Base-by-base conservation (phyloP, 2,797 vertebrate genomes). In the Sebastes steindachneri region DNA sequence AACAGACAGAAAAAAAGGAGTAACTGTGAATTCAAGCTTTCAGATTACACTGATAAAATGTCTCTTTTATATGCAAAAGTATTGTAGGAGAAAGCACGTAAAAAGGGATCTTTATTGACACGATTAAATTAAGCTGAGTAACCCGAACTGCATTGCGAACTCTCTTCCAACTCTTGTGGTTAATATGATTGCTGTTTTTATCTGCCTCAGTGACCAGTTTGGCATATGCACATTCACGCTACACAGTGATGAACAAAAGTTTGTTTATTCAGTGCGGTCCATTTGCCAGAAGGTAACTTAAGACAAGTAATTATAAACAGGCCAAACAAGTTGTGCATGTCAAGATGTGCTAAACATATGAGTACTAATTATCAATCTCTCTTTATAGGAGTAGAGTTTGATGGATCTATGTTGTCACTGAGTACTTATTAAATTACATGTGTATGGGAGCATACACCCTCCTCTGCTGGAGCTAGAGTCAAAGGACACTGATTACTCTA, bases 71-170 rank as follows among this genome's bases (percentile, higher is more conserved):
- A 68, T 45, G 54, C 66, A 82, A 73, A 58, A 51, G 79, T 74
- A 53, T 86, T 77, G 83, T 26, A 29, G 59, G 15, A n/a, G 12
- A 71, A 70, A 84, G 73, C 71, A 81, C 29, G n/a, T 80, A 86
- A 84, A 84, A 86, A 68, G 14, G 10, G 58, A 82, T 80, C 72
- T 73, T 86, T 80, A 80, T 65, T 74, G 80, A 88, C 79, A 71
- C 4, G 8, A 73, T 86, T 86, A 82, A 86, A 87, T 79, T 74
- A 0, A 41, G 80, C 79, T 21, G 28, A 68, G 91, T 88, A 94
- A 93, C 83, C 66, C 77, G 74, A 93, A 83, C 89, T 71, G 62
- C 55, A 19, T 7, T 21, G 71, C 33, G 1, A n/a, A 55, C 85
- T 81, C 69, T 65, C 59, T 60, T 75, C 53, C 51, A 84, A 8